A percentile compares a stretch with the other conserved stretches of the same genome.
Evolutionary conservation across 2,888 invertebrate genomes (phyloP).

Genomic region (Drosophila longiperda): DNA sequence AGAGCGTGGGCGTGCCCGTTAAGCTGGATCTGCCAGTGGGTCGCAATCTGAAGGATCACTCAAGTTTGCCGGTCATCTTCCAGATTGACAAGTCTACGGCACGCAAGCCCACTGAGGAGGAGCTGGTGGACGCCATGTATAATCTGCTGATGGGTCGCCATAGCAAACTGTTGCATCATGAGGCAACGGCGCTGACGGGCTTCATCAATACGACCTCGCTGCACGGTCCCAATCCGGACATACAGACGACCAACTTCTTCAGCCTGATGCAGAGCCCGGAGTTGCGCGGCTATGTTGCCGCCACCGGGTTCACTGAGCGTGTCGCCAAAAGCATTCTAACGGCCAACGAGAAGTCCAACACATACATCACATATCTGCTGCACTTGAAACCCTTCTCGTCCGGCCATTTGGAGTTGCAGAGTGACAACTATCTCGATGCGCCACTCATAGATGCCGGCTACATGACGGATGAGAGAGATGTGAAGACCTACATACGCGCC

Average conservation of each 20-base stretch:
- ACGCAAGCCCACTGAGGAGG: constrained; percentile 83
- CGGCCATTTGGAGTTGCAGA: constrained; percentile 86
- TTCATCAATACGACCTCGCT: constrained; percentile 87
- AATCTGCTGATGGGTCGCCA: constrained; percentile 86
- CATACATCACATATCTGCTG: constrained; percentile 80
- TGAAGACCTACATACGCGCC: constrained; percentile 82
- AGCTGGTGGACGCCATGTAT: constrained; percentile 83
- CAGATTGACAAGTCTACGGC: constrained; percentile 85
- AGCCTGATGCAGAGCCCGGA: constrained; percentile 85
- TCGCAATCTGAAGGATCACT: constrained; percentile 92
- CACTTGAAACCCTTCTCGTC: constrained; percentile 85
- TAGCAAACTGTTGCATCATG: constrained; percentile 86
- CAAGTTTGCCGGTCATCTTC: constrained; percentile 86
- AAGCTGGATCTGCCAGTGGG: constrained; percentile 87
- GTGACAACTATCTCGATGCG: constrained; percentile 86
- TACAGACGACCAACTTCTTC: constrained; percentile 86
- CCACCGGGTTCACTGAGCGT: constrained; percentile 80
- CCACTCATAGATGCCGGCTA: constrained; percentile 88
- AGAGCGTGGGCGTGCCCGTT: constrained; percentile 74
- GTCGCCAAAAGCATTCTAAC: constrained; percentile 81
- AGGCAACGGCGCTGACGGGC: constrained; percentile 86
- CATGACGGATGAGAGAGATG: constrained; percentile 86
- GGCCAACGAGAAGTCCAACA: constrained; percentile 81
- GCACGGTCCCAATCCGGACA: constrained; percentile 86
- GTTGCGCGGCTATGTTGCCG: constrained; percentile 80